These are phyloP conservation scores for Habrosyne pyritoides DNA, from an alignment of 2,888 invertebrate species.

Conservation along the genomic window DNA sequence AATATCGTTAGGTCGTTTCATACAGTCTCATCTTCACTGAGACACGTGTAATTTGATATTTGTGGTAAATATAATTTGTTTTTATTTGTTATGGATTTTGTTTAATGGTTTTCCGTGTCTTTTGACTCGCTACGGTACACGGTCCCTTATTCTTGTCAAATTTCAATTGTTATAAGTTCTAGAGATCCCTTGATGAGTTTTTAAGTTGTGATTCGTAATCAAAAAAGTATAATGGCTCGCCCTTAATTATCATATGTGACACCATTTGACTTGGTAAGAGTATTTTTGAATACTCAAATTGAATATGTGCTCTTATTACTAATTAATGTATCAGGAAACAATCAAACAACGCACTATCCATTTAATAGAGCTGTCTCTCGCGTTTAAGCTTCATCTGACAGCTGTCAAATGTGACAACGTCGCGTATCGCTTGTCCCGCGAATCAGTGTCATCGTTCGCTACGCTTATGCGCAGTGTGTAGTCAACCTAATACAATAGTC, in stretches of 20 bases:
- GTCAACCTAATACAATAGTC: not conserved
- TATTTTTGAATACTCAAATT: not conserved
- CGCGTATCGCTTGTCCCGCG: not conserved
- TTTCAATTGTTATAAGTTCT: not conserved
- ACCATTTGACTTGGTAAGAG: too few species aligned
- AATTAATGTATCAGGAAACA: conserved; percentile 4
- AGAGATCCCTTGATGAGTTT: too few species aligned
- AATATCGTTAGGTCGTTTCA: conserved; percentile 14
- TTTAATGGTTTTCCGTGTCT: too few species aligned
- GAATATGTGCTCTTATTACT: not conserved
- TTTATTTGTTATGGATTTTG: not conserved
- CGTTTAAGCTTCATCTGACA: not conserved
- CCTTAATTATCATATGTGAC: too few species aligned
- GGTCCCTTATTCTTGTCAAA: too few species aligned
- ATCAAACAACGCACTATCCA: not conserved
- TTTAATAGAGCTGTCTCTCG: conserved; percentile 1
- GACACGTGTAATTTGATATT: not conserved
- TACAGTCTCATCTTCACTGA: conserved; percentile 6
- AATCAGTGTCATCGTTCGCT: not conserved
- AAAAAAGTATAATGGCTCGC: too few species aligned
- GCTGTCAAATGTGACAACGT: conserved; percentile 5
- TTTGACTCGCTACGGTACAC: too few species aligned
- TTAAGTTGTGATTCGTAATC: too few species aligned
- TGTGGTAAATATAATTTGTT: not conserved
- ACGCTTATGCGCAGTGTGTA: not conserved